Evolutionary conservation across 2,797 vertebrate genomes (phyloP).

Genomic region (Eulemur albifrons): DNA sequence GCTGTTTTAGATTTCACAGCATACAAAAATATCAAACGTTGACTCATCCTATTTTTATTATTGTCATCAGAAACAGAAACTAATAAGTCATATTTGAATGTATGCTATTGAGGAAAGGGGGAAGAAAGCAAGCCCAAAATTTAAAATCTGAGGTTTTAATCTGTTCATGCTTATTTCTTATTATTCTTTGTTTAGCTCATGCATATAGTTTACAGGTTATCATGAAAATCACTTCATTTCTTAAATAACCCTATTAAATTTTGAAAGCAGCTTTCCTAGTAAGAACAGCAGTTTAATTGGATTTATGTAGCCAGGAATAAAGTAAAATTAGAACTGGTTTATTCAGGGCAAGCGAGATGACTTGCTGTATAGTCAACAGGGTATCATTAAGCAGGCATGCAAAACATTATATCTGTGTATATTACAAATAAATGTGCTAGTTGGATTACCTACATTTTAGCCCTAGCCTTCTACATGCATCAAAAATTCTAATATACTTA

Average conservation of each 20-base stretch:
- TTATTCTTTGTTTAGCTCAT: constrained; percentile 32
- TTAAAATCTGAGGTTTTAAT: neutral
- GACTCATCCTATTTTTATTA: neutral
- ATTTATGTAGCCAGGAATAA: constrained; percentile 65
- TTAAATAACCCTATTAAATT: constrained; percentile 65
- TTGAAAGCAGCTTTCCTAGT: constrained; percentile 57
- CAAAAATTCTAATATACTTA: constrained; percentile 38
- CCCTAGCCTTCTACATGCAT: constrained; percentile 34
- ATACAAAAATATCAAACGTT: neutral
- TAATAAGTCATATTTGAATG: neutral
- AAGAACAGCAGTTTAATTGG: constrained; percentile 65
- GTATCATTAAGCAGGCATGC: constrained; percentile 62
- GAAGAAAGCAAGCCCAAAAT: neutral
- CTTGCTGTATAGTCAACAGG: constrained; percentile 50
- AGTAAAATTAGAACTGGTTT: constrained; percentile 74
- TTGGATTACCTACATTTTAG: constrained; percentile 42
- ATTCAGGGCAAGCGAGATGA: constrained; percentile 62
- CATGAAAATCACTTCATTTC: constrained; percentile 55
- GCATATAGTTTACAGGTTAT: constrained; percentile 32
- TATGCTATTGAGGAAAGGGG: neutral
- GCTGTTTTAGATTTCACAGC: neutral
- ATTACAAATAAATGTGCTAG: constrained; percentile 61
- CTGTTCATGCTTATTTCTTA: neutral
- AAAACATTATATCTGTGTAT: constrained; percentile 51
- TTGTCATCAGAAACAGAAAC: neutral